A percentile compares a stretch with the other conserved stretches of the same genome.
Evolutionary conservation across 1,140 invertebrate genomes (phyloP).

Genomic region (Ylistrum balloti): DNA sequence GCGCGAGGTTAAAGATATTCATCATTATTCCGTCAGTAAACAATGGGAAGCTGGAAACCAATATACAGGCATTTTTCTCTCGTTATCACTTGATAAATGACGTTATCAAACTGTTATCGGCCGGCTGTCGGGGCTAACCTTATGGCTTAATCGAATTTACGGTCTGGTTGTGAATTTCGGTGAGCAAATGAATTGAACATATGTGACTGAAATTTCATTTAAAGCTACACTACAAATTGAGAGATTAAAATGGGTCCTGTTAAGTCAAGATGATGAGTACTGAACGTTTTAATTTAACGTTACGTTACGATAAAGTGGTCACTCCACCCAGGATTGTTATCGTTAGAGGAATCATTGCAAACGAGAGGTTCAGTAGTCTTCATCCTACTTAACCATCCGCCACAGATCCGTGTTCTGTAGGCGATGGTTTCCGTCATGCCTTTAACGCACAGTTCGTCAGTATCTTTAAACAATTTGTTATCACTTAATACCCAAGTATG

Average conservation of each 20-base stretch:
- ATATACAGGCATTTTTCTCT: not conserved
- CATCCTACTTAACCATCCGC: no score
- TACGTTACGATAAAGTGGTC: no score
- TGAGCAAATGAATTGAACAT: not conserved
- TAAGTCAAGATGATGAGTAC: no score
- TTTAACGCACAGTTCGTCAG: not conserved
- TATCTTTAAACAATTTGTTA: not conserved
- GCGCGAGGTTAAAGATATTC: no score
- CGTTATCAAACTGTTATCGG: conserved; percentile 3
- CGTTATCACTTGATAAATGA: not conserved
- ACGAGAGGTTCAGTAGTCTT: no score
- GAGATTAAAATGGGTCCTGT: no score
- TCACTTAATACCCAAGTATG: not conserved
- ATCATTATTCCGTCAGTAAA: not conserved
- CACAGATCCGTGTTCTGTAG: no score
- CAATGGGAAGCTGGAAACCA: not conserved
- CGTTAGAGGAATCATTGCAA: no score
- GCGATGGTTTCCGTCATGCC: not conserved
- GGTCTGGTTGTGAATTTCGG: not conserved
- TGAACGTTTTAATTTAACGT: no score
- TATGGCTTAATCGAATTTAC: not conserved
- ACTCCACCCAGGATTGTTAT: no score
- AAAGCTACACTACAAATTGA: no score
- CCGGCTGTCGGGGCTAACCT: not conserved
- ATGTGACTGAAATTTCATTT: no score